Evolutionary conservation across 2,888 invertebrate genomes (phyloP).

Genomic region (Polia nebulosa): DNA sequence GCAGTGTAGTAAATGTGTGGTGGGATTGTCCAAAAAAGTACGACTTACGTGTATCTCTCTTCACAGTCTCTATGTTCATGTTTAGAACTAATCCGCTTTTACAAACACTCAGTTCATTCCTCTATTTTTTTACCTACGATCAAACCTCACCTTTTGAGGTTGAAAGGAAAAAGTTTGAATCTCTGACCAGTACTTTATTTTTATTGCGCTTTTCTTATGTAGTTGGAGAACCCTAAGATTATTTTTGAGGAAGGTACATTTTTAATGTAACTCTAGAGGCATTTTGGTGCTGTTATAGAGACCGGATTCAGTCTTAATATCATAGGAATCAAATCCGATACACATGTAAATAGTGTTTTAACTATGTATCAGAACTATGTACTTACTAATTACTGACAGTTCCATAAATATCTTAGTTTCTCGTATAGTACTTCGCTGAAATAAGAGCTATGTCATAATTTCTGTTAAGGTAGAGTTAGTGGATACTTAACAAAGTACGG

Average conservation of each 20-base stretch:
- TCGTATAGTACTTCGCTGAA: too few species aligned
- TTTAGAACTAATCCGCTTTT: neutral
- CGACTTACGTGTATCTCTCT: neutral
- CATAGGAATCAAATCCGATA: neutral
- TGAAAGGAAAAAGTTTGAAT: conserved; percentile 15
- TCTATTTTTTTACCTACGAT: neutral
- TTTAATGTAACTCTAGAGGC: neutral
- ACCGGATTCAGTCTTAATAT: neutral
- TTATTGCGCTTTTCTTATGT: conserved; percentile 15
- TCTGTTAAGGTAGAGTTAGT: too few species aligned
- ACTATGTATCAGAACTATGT: too few species aligned
- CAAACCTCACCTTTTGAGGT: conserved; percentile 20
- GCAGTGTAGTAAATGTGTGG: too few species aligned
- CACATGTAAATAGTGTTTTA: too few species aligned
- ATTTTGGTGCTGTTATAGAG: neutral
- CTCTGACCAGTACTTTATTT: conserved; percentile 27
- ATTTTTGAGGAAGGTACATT: neutral
- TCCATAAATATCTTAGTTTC: too few species aligned
- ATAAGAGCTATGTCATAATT: too few species aligned
- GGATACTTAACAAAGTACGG: too few species aligned
- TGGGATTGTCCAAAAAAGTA: too few species aligned
- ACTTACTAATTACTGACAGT: too few species aligned
- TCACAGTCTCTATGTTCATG: neutral
- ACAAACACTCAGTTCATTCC: neutral
- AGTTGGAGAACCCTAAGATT: conserved; percentile 8